Evolutionary conservation across 2,113 vertebrate genomes (phyloP).

Genomic region (Corythornis vintsioides): DNA sequence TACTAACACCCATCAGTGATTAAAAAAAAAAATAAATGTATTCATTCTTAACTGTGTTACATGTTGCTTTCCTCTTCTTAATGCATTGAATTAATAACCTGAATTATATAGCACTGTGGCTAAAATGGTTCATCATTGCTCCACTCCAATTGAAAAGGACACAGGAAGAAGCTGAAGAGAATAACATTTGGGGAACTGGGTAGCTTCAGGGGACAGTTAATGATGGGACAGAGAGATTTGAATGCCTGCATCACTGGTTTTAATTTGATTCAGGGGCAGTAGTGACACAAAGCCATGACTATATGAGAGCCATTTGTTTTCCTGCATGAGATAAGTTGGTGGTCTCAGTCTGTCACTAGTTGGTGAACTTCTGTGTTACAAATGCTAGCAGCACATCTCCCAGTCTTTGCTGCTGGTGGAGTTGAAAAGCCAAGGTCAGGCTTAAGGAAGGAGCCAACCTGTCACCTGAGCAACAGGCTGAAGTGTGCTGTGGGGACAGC

Average conservation of each 20-base stretch:
- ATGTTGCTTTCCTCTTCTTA: conserved; percentile 11
- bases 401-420: neutral
- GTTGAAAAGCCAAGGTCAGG: neutral
- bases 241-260: conserved; percentile 53
- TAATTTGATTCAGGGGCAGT: conserved; percentile 53
- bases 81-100: conserved; percentile 61
- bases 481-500: neutral
- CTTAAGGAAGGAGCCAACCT: neutral
- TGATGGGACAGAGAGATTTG: conserved; percentile 30
- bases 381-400: neutral
- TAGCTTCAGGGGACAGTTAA: conserved; percentile 35
- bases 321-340: neutral
- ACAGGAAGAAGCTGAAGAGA: conserved; percentile 54
- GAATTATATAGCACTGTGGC: conserved; percentile 60
- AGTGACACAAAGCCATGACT: conserved; percentile 38
- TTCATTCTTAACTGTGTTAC: conserved; percentile 19
- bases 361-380: neutral
- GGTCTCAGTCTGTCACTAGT: neutral
- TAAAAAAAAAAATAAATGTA: neutral
- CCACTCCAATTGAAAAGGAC: conserved; percentile 71
- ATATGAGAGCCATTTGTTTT: neutral
- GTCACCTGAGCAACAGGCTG: neutral
- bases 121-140: conserved; percentile 69
- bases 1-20: neutral
- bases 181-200: conserved; percentile 19